phyloP scores from a whole-genome alignment of 2,797 vertebrate genomes.

The Alcedo quadribrachys region DNA sequence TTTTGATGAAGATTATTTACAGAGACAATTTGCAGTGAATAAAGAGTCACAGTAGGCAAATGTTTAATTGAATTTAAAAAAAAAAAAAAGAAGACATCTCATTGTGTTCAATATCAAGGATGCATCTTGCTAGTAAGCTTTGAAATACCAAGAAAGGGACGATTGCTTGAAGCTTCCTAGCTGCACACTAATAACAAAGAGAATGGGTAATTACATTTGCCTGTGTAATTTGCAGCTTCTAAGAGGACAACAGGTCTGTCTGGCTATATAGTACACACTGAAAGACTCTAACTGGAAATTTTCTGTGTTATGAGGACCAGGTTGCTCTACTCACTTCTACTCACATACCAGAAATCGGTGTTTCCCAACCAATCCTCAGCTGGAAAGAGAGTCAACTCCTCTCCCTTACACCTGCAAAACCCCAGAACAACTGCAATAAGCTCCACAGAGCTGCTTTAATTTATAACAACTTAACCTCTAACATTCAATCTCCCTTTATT shows the following conservation, averaged over 20 bases:
- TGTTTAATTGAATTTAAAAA: constrained; percentile 81
- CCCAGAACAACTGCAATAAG: neutral
- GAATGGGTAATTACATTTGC: constrained; percentile 74
- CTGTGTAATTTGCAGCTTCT: constrained; percentile 65
- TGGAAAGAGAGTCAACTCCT: neutral
- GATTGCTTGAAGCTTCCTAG: constrained; percentile 67
- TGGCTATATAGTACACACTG: neutral
- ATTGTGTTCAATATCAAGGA: constrained; percentile 79
- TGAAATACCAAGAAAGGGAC: constrained; percentile 74
- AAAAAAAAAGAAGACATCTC: constrained; percentile 69
- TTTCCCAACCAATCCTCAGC: neutral
- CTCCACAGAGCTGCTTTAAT: constrained; percentile 18
- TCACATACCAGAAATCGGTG: rapidly evolving
- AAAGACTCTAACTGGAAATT: constrained; percentile 5
- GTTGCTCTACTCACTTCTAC: neutral
- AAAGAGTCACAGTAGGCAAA: constrained; percentile 85
- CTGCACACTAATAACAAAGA: constrained; percentile 70
- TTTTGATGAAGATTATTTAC: constrained; percentile 87
- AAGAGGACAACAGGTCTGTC: constrained; percentile 72
- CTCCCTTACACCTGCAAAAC: neutral
- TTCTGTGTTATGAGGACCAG: neutral
- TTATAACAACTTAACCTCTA: constrained; percentile 38
- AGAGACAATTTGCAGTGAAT: constrained; percentile 83
- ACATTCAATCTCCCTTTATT: constrained; percentile 12
- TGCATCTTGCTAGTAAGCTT: constrained; percentile 69